Base-by-base conservation (phyloP, 2,888 invertebrate genomes). In the Trissolcus brochymenae region DNA sequence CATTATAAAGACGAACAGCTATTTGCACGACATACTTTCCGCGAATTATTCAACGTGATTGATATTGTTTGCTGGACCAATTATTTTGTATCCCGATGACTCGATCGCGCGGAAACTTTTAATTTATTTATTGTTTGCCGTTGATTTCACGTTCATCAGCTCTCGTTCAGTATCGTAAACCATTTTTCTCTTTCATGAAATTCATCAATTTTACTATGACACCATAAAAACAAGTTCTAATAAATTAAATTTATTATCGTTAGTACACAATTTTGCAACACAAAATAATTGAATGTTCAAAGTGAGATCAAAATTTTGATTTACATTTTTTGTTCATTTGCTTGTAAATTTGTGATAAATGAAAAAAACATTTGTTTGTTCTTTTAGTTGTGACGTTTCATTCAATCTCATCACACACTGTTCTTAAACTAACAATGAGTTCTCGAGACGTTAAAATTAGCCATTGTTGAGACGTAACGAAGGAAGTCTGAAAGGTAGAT, bases 401-500 rank as follows among this genome's bases (percentile, higher is more conserved):
- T 35, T 35, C 6, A 35, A 35, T 35, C 9, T 35, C 35, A 9
- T 35, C 35, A 35, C 35, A 35, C 16, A 46, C 16, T 51, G 19
- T 51, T 51, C 51, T 51, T 51, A 51, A 14, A 49, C 19, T 19
- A 13, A 17, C 51, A 19, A 49, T 16, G 49, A 16, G 17, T 17
- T 46, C 16, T 16, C 46, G 46, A 46, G n/a, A 46, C 6, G 61
- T 54, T 59, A 64, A 68, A 75, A 62, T 59, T 64, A 59, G 59
- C 64, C 74, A 64, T 68, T 68, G 68, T 75, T 59, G 41, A n/a
- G 29, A 64, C 68, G 74, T 68, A 75, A 75, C 64, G 64, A 68
- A 68, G 68, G 68, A 41, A 75, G 68, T 75, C 41, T 21, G 40
- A 56, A 61, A 43, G 19, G 74, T 64, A 64, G 74, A 68, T 68